Evolutionary conservation across 2,797 vertebrate species (phyloP).

Genomic region (Cossypha niveicapilla): DNA sequence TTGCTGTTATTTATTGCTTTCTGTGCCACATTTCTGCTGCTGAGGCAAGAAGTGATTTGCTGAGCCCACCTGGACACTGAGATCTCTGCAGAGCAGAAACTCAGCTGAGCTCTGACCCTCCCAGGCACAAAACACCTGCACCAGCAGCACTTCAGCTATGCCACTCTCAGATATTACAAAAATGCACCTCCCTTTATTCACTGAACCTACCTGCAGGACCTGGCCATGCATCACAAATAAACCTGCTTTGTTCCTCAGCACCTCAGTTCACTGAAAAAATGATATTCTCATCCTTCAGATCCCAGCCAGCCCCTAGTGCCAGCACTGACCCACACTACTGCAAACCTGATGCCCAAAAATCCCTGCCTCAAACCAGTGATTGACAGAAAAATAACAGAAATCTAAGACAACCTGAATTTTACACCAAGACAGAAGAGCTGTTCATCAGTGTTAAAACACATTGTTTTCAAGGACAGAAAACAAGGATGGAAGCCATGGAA

Average conservation of each 20-base stretch:
- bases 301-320: not conserved
- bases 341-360: not conserved
- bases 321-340: not conserved
- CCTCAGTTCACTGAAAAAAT: not conserved
- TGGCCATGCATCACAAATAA: not conserved
- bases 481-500: not conserved
- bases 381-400: not conserved
- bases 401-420: not conserved
- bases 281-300: not conserved
- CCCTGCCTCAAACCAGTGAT: not conserved
- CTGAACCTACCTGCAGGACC: not conserved
- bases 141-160: not conserved
- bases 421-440: not conserved
- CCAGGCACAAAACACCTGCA: not conserved
- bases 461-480: not conserved
- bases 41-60: not conserved
- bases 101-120: not conserved
- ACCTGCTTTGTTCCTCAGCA: not conserved
- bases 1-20: not conserved
- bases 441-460: not conserved
- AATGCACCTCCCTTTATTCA: not conserved
- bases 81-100: not conserved
- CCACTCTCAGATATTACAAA: not conserved
- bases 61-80: not conserved
- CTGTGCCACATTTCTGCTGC: not conserved